phyloP scores from a whole-genome alignment of 2,888 invertebrate species.

The Diloba caeruleocephala region DNA sequence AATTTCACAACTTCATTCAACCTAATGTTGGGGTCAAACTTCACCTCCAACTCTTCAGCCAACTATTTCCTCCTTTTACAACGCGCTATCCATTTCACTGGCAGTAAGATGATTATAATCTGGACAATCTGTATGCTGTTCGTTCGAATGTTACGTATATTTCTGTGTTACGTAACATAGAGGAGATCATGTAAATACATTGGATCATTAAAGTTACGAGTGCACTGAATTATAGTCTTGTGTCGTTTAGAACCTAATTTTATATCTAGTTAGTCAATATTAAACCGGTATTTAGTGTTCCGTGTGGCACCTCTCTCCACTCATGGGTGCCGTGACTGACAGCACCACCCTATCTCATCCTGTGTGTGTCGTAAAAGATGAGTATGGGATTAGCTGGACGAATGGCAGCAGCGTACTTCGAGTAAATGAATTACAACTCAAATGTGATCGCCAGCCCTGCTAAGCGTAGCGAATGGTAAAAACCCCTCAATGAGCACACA shows the following conservation, averaged over 20 bases:
- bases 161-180: constrained; percentile 23
- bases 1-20: no score
- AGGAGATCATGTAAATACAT: constrained; percentile 38
- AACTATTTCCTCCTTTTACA: constrained; percentile 40
- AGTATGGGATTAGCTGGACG: no score
- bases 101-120: constrained; percentile 32
- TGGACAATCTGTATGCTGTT: constrained; percentile 29
- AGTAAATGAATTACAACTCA: no score
- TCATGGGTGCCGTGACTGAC: no score
- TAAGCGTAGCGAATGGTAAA: no score
- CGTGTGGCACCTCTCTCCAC: no score
- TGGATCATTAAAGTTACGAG: constrained; percentile 15
- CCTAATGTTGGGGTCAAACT: no score
- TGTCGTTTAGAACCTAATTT: constrained; percentile 4
- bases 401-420: no score
- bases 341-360: no score
- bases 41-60: constrained; percentile 7
- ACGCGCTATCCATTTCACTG: constrained; percentile 23
- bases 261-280: constrained; percentile 1
- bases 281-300: background rate
- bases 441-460: no score
- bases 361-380: no score
- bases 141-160: constrained; percentile 28
- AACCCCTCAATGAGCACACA: no score
- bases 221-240: constrained; percentile 8